Evolutionary conservation across 1,140 invertebrate species (phyloP).

Genomic region (Pomacea maculata): DNA sequence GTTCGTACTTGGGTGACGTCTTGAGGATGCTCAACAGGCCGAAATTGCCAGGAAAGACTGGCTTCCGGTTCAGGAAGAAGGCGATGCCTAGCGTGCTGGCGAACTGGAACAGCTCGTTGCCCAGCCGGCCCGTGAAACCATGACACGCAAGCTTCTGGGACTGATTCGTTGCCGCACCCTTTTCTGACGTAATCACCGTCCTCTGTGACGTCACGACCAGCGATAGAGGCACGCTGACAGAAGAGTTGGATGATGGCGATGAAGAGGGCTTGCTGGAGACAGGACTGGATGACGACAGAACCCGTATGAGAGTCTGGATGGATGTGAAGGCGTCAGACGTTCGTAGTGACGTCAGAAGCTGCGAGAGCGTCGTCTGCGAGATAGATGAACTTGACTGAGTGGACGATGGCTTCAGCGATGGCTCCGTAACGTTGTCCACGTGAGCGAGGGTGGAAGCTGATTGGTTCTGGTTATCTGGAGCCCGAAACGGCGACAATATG

Average conservation of each 20-base stretch:
- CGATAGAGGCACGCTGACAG: too few species aligned
- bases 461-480: too few species aligned
- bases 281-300: background rate
- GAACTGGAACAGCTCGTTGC: constrained; percentile 52
- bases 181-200: background rate
- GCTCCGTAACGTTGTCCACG: too few species aligned
- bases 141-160: constrained; percentile 27
- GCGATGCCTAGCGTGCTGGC: constrained; percentile 41
- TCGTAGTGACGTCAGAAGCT: too few species aligned
- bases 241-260: background rate
- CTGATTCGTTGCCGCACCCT: too few species aligned
- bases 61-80: constrained; percentile 25
- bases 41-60: constrained; percentile 23
- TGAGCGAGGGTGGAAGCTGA: too few species aligned
- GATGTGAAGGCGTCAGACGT: background rate
- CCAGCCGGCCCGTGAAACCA: constrained; percentile 38
- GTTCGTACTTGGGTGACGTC: background rate
- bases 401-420: too few species aligned
- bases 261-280: background rate
- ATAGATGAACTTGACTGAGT: too few species aligned
- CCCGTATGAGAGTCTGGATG: background rate
- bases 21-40: constrained; percentile 24
- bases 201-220: background rate
- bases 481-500: too few species aligned
- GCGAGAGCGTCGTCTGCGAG: too few species aligned